A percentile compares a stretch with the other conserved stretches of the same genome.
Evolutionary conservation across 2,888 invertebrate species (phyloP).

Genomic region (Brassicogethes aeneus): DNA sequence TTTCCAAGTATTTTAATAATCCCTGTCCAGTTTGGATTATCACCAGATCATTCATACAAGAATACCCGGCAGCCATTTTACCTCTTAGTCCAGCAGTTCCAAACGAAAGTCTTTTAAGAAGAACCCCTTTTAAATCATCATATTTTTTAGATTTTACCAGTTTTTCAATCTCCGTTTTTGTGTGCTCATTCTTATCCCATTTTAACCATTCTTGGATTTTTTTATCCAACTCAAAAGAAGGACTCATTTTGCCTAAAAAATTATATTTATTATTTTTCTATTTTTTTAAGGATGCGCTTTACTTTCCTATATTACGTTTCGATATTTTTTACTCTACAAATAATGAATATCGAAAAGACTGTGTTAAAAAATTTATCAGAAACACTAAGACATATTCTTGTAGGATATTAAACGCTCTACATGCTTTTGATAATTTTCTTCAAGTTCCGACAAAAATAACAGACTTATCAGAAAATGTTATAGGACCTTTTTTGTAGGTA

Average conservation of each 20-base stretch:
- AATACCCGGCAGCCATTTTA: slow-evolving; percentile 87
- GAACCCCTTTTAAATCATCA: slow-evolving; percentile 51
- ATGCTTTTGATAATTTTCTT: too few relatives aligned
- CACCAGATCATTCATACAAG: slow-evolving; percentile 92
- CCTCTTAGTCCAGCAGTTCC: slow-evolving; percentile 93
- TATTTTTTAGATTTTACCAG: slow-evolving; percentile 49
- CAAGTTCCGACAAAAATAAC: too few relatives aligned
- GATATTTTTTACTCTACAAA: too few relatives aligned
- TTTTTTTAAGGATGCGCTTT: too few relatives aligned
- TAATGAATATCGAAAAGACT: too few relatives aligned
- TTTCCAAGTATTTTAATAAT: slow-evolving; percentile 63
- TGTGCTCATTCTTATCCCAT: slow-evolving; percentile 67
- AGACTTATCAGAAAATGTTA: too few relatives aligned
- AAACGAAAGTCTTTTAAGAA: slow-evolving; percentile 68
- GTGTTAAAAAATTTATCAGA: too few relatives aligned
- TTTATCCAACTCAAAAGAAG: slow-evolving; percentile 51
- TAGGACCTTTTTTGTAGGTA: too few relatives aligned
- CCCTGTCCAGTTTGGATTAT: slow-evolving; percentile 94
- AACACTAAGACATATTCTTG: too few relatives aligned
- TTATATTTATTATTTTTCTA: too few relatives aligned
- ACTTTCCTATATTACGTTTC: slow-evolving; percentile 6
- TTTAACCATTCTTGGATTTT: slow-evolving; percentile 64
- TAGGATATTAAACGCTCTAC: too few relatives aligned
- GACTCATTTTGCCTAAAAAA: too few relatives aligned
- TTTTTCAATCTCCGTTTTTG: slow-evolving; percentile 52